phyloP scores from a whole-genome alignment of 2,888 invertebrate species.

The Disparrhopalites patrizii region DNA sequence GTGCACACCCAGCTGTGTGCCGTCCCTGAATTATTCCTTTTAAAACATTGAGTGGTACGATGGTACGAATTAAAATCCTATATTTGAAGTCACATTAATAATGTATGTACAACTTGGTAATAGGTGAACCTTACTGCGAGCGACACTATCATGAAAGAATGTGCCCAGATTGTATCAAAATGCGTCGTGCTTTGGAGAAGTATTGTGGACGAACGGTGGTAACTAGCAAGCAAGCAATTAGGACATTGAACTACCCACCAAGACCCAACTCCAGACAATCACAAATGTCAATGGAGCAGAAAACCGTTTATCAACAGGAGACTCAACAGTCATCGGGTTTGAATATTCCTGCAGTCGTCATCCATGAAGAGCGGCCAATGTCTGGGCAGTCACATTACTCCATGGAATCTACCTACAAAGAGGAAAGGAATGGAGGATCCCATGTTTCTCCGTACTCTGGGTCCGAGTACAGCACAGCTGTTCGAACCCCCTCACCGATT shows the following conservation, averaged over 20 bases:
- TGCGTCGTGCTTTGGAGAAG: conserved; percentile 42
- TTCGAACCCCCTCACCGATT: conserved; percentile 14
- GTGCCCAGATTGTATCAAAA: conserved; percentile 48
- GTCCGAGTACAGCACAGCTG: conserved; percentile 25
- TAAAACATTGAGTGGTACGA: not conserved
- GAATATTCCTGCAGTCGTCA: not conserved
- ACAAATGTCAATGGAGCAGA: conserved; percentile 10
- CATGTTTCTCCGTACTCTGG: conserved; percentile 22
- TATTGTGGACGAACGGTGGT: conserved; percentile 39
- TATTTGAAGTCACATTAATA: not conserved
- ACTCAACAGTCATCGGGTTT: not conserved
- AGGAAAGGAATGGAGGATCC: conserved; percentile 12
- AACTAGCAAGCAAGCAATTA: conserved; percentile 7
- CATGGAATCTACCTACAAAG: conserved; percentile 22
- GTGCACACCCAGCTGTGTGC: too few species aligned
- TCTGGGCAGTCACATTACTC: conserved; percentile 29
- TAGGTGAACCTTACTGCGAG: conserved; percentile 45
- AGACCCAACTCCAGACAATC: conserved; percentile 18
- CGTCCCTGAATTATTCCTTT: not conserved
- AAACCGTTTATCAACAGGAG: conserved; percentile 20
- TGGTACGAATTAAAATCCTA: not conserved
- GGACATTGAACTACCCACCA: conserved; percentile 18
- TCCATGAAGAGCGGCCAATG: conserved; percentile 22
- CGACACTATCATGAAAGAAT: conserved; percentile 46
- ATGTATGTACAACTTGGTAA: not conserved